Percentiles rank a stretch among this genome's conserved stretches.
Conservation (phyloP, 2,113 vertebrate species). For the Cynopterus brachyotis region DNA sequence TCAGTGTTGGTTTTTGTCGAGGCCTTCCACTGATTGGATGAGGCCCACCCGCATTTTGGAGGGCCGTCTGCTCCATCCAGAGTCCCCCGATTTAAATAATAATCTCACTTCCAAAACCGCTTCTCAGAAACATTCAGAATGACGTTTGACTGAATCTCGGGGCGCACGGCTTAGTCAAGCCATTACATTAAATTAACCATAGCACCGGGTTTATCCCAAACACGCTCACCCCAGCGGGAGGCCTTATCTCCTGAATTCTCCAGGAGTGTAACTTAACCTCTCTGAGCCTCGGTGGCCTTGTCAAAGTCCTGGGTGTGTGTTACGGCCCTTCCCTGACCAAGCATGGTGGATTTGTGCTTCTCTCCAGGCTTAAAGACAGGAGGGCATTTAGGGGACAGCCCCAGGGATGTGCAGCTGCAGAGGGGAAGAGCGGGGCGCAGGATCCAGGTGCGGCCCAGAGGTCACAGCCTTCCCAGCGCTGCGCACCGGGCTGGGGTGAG, state of each 20-base stretch:
- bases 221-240: background rate
- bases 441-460: background rate
- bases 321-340: background rate
- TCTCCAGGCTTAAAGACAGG: background rate
- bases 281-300: background rate
- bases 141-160: background rate
- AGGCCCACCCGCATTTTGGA: background rate
- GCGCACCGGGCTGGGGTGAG: background rate
- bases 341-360: background rate
- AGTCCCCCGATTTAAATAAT: background rate
- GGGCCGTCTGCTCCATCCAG: background rate
- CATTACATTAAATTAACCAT: accelerated
- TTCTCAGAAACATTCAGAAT: background rate
- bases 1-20: background rate
- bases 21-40: background rate
- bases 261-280: background rate
- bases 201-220: background rate
- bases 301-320: accelerated
- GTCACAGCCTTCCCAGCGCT: accelerated
- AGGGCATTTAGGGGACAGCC: background rate
- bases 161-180: background rate
- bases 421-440: accelerated
- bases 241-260: too few species aligned
- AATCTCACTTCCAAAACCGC: background rate
- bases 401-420: too few species aligned